Evolutionary conservation across 2,888 invertebrate genomes (phyloP), one percentile per base, ranked within the genome.

Genomic region (Eupithecia exiguata): DNA sequence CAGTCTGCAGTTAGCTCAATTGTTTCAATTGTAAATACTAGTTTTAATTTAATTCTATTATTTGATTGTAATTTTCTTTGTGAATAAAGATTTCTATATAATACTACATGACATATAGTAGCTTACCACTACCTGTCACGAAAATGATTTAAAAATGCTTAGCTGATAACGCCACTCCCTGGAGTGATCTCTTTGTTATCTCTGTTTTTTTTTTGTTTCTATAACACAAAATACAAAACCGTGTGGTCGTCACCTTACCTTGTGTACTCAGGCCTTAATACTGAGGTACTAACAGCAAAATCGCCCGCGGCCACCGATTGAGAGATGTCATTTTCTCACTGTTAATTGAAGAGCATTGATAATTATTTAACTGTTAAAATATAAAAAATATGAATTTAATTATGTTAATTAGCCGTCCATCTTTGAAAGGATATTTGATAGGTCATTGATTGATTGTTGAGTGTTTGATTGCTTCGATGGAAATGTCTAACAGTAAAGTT

Each of bases 281-380:
- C n/a, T n/a, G n/a, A 30, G 35, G 36, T 18, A 65, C 36, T 5
- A 65, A 36, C 18, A 65, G 7, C 35, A 36, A 38, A 80, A 82
- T 77, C 80, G 87, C 87, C 86, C 81, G 81, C 85, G 85, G 87
- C 86, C 81, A 79, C 61, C 80, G 83, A 83, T 62, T 90, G 89
- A 89, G 88, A 88, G 90, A 88, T 91, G 92, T 92, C 92, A 90
- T 92, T 91, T 92, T 91, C 92, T 90, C 91, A 87, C 83, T 83
- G 83, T 86, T 92, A 91, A 92, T 92, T 92, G 91, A 92, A 92
- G 90, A 88, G 86, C 83, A 80, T 81, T 80, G 85, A 84, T 89
- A 88, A 90, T 90, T 88, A 89, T 88, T 88, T 89, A 84, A 89
- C 86, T 88, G 83, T 84, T 83, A 82, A 84, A 81, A 76, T 73